phyloP scores from a whole-genome alignment of 2,113 vertebrate genomes.

The Sphaerodactylus townsendi region DNA sequence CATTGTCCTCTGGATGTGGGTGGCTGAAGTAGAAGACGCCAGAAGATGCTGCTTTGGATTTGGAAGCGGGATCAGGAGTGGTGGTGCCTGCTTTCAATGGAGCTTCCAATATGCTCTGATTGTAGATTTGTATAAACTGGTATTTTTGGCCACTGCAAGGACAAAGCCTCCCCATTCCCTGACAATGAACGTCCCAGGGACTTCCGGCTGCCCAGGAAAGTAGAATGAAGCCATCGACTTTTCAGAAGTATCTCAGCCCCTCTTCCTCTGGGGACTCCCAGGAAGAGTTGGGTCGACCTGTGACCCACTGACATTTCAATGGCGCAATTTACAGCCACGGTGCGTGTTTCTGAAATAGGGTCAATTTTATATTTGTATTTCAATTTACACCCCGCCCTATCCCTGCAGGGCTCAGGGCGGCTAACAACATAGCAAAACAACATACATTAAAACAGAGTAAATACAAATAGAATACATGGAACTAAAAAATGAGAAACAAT shows the following conservation, averaged over 20 bases:
- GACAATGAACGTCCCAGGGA: neutral
- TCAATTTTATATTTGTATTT: no score
- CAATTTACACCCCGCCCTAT: no score
- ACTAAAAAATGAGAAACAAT: no score
- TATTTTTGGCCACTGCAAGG: neutral
- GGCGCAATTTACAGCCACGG: no score
- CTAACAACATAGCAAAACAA: no score
- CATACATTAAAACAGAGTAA: no score
- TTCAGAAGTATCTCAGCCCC: neutral
- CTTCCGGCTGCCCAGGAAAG: neutral
- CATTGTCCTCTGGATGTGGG: no score
- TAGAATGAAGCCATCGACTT: neutral
- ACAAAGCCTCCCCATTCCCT: neutral
- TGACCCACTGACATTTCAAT: no score
- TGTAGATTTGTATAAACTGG: neutral
- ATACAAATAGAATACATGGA: no score
- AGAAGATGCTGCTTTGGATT: neutral
- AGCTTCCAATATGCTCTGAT: neutral
- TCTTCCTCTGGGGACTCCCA: neutral
- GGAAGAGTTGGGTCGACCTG: neutral
- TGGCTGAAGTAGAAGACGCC: no score
- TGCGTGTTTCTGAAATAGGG: no score
- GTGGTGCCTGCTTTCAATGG: neutral
- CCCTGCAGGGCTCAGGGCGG: no score
- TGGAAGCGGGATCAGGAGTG: neutral